phyloP scores from a whole-genome alignment of 2,113 vertebrate species.

The Marmota flaviventris region DNA sequence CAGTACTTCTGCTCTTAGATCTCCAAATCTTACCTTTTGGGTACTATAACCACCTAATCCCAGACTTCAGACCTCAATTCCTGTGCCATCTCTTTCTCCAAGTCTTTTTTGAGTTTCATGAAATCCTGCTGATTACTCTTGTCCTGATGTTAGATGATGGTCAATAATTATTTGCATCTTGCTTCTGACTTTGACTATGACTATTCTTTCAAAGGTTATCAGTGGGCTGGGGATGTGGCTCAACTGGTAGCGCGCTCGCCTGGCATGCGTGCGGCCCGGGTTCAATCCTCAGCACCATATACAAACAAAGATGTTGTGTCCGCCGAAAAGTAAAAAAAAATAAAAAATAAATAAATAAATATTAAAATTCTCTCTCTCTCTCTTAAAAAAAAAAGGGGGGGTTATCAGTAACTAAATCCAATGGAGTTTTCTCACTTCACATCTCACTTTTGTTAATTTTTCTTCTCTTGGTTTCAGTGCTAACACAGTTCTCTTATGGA shows the following conservation, averaged over 20 bases:
- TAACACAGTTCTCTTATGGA: constrained; percentile 25
- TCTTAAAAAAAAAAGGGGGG: too few species aligned
- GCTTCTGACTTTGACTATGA: not conserved
- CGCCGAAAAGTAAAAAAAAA: too few species aligned
- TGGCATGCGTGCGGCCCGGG: too few species aligned
- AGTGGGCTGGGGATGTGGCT: not conserved
- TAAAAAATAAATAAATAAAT: too few species aligned
- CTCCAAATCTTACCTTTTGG: not conserved
- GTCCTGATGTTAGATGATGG: not conserved
- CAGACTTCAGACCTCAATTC: not conserved
- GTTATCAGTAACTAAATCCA: not conserved
- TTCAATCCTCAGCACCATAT: too few species aligned
- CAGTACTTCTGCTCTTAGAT: not conserved
- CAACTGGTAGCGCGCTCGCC: too few species aligned
- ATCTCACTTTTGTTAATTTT: not conserved
- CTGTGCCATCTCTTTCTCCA: not conserved
- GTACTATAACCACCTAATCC: not conserved
- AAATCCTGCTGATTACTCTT: not conserved
- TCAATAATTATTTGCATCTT: not conserved
- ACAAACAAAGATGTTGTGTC: too few species aligned
- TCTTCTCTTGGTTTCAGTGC: constrained; percentile 26
- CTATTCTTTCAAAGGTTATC: constrained; percentile 14
- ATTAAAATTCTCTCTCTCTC: too few species aligned
- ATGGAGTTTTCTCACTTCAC: not conserved
- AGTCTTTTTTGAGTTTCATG: not conserved